A percentile compares a stretch with the other conserved stretches of the same genome.
Conservation (phyloP, 2,113 vertebrate genomes). For the Ictalurus furcatus region DNA sequence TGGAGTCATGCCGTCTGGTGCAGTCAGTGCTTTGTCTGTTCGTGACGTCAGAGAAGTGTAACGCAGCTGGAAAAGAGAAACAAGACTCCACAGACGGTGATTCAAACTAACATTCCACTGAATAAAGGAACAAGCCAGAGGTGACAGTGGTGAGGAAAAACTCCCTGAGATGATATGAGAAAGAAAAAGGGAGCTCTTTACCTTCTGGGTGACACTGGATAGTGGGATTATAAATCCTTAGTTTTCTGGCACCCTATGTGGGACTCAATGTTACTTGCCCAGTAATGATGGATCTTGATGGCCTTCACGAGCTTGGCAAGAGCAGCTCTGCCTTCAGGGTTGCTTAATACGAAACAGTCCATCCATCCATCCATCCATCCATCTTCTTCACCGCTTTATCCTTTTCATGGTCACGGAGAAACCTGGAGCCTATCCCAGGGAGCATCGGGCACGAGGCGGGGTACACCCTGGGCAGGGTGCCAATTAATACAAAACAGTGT, state of each 20-base stretch:
- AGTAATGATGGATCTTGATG: not conserved
- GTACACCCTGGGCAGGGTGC: no score
- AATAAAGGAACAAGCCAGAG: not conserved
- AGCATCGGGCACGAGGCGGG: no score
- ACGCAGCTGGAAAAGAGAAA: constrained; percentile 48
- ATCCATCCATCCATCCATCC: no score
- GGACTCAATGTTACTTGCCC: not conserved
- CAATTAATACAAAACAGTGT: not conserved
- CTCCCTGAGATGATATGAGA: not conserved
- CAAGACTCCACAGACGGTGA: not conserved
- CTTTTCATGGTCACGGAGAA: no score
- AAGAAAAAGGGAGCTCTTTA: not conserved
- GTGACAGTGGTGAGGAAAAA: not conserved
- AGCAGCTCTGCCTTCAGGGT: not conserved
- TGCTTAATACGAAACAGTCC: not conserved
- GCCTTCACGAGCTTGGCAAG: not conserved
- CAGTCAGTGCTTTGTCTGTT: not conserved
- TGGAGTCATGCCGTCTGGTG: not conserved
- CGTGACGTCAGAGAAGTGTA: constrained; percentile 56
- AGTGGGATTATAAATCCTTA: not conserved
- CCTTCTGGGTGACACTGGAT: not conserved
- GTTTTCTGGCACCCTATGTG: not conserved
- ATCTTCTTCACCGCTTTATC: no score
- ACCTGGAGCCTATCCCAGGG: no score
- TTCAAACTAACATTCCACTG: no score